Base-by-base conservation (phyloP, 2,113 vertebrate species). In the Rhinogobius similis region DNA sequence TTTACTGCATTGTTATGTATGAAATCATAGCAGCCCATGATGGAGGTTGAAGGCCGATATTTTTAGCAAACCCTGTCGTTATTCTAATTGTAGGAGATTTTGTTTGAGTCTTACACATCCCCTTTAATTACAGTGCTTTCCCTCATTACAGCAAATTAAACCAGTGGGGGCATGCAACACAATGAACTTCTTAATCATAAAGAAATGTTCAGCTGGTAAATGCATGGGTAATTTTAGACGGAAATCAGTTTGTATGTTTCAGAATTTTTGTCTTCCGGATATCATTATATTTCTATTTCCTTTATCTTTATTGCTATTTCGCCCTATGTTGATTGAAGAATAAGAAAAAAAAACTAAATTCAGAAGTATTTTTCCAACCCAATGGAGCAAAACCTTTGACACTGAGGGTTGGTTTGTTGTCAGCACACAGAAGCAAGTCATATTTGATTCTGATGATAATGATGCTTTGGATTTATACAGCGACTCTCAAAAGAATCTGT, bases 11-110 rank as follows among this genome's bases (percentile, higher is more conserved):
- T 82, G 76, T 73, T 82, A 87, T 52, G 11, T 76, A 50, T 72
- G 82, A 88, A 86, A 78, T 84, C 77, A 16, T 79, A 82, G 79
- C 84, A 84, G 82, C 72, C 41, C 72, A 67, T 50, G 71, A 67
- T 5, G 27, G 62, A 76, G 72, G 65, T 75, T 76, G 72, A 67
- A 79, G 74, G 63, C 62, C 50, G 77, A 67, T 89, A 86, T 90
- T 87, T 90, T 90, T 90, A 85, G 78, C 72, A 65, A 63, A 77
- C 78, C 58, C 75, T 81, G 84, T 78, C 78, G 77, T 88, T 89
- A 76, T 72, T 86, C 72, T 86, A 87, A 88, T 90, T 89, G 84
- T 90, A 71, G 69, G 79, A 76, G 85, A 82, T 80, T 62, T 70
- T 80, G 74, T 86, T 85, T 87, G 63, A 82, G 77, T 83, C 77